phyloP scores from a whole-genome alignment of 1,140 invertebrate genomes.

The Spodoptera frugiperda region DNA sequence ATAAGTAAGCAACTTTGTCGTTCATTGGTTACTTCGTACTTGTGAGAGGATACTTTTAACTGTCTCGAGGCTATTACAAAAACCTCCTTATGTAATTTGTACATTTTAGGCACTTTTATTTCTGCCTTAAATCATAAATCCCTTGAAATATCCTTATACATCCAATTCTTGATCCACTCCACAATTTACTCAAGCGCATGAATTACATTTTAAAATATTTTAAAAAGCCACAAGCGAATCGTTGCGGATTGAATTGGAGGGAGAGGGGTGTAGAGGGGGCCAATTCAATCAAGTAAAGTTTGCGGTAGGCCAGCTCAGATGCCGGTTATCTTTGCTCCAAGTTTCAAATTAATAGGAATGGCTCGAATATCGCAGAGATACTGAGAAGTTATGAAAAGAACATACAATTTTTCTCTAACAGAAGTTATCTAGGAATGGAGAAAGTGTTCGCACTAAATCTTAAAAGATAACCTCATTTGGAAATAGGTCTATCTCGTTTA shows the following conservation, averaged over 20 bases:
- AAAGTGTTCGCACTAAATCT: slow-evolving; percentile 2
- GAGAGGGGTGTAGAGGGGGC: background rate
- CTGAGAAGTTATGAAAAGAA: slow-evolving; percentile 10
- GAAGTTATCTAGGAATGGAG: background rate
- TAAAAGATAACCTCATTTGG: background rate
- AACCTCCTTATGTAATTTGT: too few species aligned
- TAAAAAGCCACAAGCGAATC: background rate
- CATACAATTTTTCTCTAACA: background rate
- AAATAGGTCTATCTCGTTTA: slow-evolving; percentile 25
- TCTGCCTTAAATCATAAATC: too few species aligned
- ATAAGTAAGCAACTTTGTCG: slow-evolving; percentile 5
- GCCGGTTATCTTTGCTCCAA: slow-evolving; percentile 18
- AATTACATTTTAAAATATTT: slow-evolving; percentile 6
- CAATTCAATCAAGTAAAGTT: slow-evolving; percentile 38
- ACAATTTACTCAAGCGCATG: background rate
- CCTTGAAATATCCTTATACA: background rate
- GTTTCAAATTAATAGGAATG: slow-evolving; percentile 17
- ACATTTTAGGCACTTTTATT: too few species aligned
- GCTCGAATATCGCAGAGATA: background rate
- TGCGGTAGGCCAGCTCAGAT: slow-evolving; percentile 10
- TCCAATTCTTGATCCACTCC: background rate
- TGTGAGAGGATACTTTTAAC: background rate
- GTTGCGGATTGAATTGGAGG: slow-evolving; percentile 2
- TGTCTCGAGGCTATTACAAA: background rate
- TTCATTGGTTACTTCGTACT: background rate